phyloP scores from a whole-genome alignment of 2,797 vertebrate genomes.

The Melanogrammus aeglefinus region DNA sequence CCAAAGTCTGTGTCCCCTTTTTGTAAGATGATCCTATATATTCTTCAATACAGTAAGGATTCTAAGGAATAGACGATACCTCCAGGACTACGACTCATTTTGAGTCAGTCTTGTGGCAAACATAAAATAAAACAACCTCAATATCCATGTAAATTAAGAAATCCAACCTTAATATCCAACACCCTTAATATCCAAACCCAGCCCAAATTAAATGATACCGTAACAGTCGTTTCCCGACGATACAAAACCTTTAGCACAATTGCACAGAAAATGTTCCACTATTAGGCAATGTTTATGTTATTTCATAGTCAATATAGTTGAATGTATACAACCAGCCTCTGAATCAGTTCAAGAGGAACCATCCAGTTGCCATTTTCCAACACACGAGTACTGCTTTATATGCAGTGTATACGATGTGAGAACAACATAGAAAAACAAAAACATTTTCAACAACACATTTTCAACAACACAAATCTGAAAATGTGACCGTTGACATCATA shows the following conservation, averaged over 20 bases:
- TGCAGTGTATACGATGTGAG: not conserved
- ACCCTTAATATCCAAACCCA: not conserved
- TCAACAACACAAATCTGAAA: no score
- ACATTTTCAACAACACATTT: no score
- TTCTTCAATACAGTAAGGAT: not conserved
- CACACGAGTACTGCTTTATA: not conserved
- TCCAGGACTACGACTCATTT: not conserved
- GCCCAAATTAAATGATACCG: not conserved
- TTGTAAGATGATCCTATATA: not conserved
- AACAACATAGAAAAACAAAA: not conserved
- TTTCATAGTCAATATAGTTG: not conserved
- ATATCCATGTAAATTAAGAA: not conserved
- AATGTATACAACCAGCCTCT: not conserved
- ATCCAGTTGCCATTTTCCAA: no score
- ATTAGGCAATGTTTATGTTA: not conserved
- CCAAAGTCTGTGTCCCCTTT: not conserved
- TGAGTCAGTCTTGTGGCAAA: not conserved
- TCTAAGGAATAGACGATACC: not conserved
- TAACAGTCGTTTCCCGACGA: not conserved
- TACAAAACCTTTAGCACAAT: not conserved
- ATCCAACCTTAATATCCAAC: not conserved
- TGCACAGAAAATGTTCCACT: not conserved
- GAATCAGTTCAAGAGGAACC: not conserved
- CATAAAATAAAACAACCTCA: not conserved
- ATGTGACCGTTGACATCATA: no score